phyloP scores from a whole-genome alignment of 1,140 invertebrate genomes.

The Penaeus indicus region DNA sequence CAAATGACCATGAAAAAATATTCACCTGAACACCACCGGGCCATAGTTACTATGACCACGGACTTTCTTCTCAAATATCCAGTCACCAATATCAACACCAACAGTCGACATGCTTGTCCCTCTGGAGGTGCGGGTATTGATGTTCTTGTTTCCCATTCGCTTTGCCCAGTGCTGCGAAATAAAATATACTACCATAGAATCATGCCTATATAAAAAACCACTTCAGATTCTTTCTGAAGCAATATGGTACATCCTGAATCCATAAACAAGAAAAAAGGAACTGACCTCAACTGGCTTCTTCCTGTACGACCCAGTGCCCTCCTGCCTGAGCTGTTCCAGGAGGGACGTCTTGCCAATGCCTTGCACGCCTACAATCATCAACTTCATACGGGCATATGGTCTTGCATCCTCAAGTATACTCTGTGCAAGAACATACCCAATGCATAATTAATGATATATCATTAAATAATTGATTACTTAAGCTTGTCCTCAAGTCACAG shows the following conservation, averaged over 20 bases:
- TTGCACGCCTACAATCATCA: slow-evolving; percentile 97
- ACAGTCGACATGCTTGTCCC: slow-evolving; percentile 93
- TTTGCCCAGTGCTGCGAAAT: slow-evolving; percentile 87
- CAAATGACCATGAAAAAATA: not conserved
- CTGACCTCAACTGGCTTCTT: slow-evolving; percentile 80
- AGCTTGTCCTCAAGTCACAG: too few species aligned
- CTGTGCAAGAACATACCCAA: slow-evolving; percentile 39
- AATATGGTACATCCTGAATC: too few species aligned
- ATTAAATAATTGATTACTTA: not conserved
- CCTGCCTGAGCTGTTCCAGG: slow-evolving; percentile 87
- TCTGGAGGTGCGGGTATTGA: slow-evolving; percentile 80
- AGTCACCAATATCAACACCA: slow-evolving; percentile 96
- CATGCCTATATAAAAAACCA: not conserved
- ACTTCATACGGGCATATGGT: slow-evolving; percentile 94
- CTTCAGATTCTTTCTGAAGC: not conserved
- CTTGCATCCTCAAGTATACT: slow-evolving; percentile 87
- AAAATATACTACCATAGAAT: slow-evolving; percentile 5
- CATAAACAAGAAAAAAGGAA: slow-evolving; percentile 3
- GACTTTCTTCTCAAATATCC: slow-evolving; percentile 89
- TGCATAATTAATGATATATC: slow-evolving; percentile 1
- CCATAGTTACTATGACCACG: slow-evolving; percentile 81
- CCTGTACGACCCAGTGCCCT: slow-evolving; percentile 83
- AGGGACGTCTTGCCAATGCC: slow-evolving; percentile 95
- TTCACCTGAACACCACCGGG: slow-evolving; percentile 86
- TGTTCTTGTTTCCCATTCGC: slow-evolving; percentile 90